Conservation (phyloP, 2,888 invertebrate species). For the Drosophila atripex region DNA sequence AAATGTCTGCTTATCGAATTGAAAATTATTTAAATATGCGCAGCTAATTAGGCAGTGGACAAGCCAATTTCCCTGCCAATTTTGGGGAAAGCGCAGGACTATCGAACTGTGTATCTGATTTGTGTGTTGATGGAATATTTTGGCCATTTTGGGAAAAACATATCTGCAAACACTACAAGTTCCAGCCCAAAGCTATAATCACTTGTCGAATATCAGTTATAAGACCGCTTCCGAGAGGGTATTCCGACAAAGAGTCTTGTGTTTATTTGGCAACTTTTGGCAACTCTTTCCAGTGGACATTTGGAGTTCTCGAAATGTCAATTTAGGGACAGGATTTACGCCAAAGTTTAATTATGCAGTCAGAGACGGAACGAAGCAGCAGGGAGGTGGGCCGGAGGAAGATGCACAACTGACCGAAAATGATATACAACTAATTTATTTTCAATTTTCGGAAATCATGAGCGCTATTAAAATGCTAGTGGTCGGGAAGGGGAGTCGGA, state of each 20-base stretch:
- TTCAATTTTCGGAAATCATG: conserved; percentile 79
- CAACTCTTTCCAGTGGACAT: conserved; percentile 26
- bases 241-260: not conserved
- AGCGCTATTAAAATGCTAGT: conserved; percentile 74
- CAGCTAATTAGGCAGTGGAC: conserved; percentile 79
- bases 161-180: no score
- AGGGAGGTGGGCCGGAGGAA: not conserved
- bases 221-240: not conserved
- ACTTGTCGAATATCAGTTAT: not conserved
- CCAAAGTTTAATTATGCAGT: conserved; percentile 71
- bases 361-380: conserved; percentile 11
- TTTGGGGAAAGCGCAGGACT: conserved; percentile 11
- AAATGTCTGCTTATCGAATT: conserved; percentile 81
- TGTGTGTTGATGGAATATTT: not conserved
- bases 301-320: conserved; percentile 62
- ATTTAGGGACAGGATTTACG: conserved; percentile 68
- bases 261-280: not conserved
- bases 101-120: not conserved
- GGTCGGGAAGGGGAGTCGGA: conserved; percentile 10
- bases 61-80: conserved; percentile 61
- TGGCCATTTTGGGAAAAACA: no score
- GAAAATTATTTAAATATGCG: conserved; percentile 80
- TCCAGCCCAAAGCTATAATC: no score
- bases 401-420: conserved; percentile 50
- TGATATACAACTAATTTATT: conserved; percentile 79